Conservation (phyloP, 2,888 invertebrate species). For the Calameuta pallipes region DNA sequence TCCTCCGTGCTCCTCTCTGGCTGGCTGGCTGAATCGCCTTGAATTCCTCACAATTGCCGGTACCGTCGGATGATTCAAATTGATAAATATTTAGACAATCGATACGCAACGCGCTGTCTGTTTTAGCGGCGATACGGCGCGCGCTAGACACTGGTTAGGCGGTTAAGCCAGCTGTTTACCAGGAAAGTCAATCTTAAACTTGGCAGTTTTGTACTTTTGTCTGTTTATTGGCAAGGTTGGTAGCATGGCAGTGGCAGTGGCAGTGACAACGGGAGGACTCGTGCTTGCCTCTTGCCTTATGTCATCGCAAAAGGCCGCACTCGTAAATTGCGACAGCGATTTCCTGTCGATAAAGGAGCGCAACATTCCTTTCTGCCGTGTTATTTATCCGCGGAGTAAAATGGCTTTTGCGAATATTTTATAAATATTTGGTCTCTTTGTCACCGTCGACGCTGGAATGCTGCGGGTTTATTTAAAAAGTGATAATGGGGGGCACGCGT, state of each 20-base stretch:
- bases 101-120: conserved; percentile 4
- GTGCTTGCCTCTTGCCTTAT: not conserved
- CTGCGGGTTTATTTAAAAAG: conserved; percentile 37
- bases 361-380: conserved; percentile 2
- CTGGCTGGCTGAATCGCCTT: not conserved
- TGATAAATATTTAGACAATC: conserved; percentile 4
- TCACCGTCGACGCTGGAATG: conserved; percentile 32
- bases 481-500: conserved; percentile 33
- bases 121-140: not conserved
- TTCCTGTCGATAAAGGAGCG: not conserved
- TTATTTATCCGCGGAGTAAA: not conserved
- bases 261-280: not conserved
- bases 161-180: not conserved
- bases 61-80: not conserved
- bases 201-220: not conserved
- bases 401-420: conserved; percentile 36
- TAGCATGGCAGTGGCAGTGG: not conserved
- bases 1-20: not conserved
- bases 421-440: conserved; percentile 46
- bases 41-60: not conserved
- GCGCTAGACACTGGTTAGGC: not conserved
- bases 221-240: not conserved
- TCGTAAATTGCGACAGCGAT: not conserved
- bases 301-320: not conserved
- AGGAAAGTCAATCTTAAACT: not conserved